These are phyloP conservation scores for Homarus americanus DNA, from an alignment of 1,140 invertebrate species.

Conservation along the genomic window DNA sequence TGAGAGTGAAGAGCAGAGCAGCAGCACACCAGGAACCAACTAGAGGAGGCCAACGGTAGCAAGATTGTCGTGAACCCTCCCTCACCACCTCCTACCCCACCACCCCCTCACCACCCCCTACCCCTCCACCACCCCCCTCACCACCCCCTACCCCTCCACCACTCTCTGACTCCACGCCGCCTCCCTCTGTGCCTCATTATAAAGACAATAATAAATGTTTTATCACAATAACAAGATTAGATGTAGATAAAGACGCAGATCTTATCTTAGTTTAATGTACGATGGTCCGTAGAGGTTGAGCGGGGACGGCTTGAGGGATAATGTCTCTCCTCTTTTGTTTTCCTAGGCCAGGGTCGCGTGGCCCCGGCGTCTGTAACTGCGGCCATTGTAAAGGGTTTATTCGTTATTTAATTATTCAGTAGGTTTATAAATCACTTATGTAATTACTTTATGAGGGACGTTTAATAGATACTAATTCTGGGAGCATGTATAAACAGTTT, in stretches of 20 bases:
- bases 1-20: background rate
- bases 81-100: background rate
- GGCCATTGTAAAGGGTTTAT: constrained; percentile 27
- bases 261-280: background rate
- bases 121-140: background rate
- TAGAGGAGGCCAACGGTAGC: background rate
- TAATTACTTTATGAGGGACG: constrained; percentile 51
- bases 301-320: background rate
- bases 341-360: constrained; percentile 19
- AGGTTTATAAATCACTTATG: constrained; percentile 52
- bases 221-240: background rate
- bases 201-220: background rate
- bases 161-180: no score
- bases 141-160: background rate
- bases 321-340: background rate
- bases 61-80: background rate
- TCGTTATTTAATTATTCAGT: constrained; percentile 42
- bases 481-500: constrained; percentile 42
- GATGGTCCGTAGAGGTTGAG: background rate
- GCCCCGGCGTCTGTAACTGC: constrained; percentile 1
- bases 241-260: background rate
- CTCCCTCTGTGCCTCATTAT: background rate
- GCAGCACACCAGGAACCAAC: background rate
- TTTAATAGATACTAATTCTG: constrained; percentile 53
- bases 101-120: background rate